Evolutionary conservation across 2,113 vertebrate genomes (phyloP).

Genomic region (Sterrhoptilus dennistouni): DNA sequence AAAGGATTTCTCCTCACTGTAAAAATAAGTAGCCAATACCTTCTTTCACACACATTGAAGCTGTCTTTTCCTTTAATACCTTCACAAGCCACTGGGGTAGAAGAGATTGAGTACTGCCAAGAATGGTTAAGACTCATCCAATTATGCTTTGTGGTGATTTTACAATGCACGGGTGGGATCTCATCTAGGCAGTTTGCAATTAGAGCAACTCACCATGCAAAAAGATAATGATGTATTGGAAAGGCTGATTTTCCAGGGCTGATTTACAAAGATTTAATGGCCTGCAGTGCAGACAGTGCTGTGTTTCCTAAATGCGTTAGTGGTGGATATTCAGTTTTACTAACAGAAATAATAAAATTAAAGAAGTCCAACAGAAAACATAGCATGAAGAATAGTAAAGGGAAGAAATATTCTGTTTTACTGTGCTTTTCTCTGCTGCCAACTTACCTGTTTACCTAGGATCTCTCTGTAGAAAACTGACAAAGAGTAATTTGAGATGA

Average conservation of each 20-base stretch:
- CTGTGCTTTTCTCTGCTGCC: background rate
- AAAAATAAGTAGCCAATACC: background rate
- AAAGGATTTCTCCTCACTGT: background rate
- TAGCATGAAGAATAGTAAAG: background rate
- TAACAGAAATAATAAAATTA: constrained; percentile 13
- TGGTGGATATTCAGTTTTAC: background rate
- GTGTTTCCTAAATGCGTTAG: background rate
- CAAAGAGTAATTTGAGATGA: background rate
- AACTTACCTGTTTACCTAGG: background rate
- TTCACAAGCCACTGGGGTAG: background rate
- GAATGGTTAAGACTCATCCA: constrained; percentile 10
- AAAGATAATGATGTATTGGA: constrained; percentile 16
- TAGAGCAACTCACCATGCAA: background rate
- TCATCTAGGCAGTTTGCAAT: constrained; percentile 18
- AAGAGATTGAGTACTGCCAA: background rate
- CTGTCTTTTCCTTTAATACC: background rate
- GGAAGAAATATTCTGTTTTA: background rate
- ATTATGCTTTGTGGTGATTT: background rate
- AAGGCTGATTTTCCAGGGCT: background rate
- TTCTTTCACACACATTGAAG: background rate
- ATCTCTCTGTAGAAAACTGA: background rate
- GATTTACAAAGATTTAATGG: constrained; percentile 32
- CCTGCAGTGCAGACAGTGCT: background rate
- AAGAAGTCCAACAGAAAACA: background rate
- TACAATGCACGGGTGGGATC: background rate